Evolutionary conservation across 2,888 invertebrate species (phyloP).

Genomic region (Conus canariensis): DNA sequence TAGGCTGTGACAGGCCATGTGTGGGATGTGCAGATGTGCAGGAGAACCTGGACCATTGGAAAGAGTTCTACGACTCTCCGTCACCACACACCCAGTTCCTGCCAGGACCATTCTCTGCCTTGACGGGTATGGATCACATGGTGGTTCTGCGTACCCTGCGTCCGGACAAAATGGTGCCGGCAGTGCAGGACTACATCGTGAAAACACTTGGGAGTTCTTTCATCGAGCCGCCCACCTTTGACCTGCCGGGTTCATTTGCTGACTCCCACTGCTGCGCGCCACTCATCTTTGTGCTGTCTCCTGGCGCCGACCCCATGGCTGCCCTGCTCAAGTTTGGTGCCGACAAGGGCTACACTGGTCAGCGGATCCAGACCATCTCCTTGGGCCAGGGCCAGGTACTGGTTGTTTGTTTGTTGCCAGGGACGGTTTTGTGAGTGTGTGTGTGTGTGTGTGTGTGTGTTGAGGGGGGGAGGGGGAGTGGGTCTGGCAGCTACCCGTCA

Average conservation of each 20-base stretch:
- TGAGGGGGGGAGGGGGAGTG: neutral
- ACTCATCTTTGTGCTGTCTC: conserved; percentile 79
- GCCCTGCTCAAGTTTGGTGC: conserved; percentile 79
- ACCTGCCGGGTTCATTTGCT: conserved; percentile 79
- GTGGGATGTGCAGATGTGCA: conserved; percentile 63
- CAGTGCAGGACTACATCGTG: conserved; percentile 81
- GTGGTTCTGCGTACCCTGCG: conserved; percentile 88
- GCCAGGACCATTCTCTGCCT: conserved; percentile 85
- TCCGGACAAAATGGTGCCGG: conserved; percentile 93
- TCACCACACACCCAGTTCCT: conserved; percentile 86
- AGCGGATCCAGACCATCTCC: conserved; percentile 79
- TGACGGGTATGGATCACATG: conserved; percentile 83
- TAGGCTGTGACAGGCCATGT: no score
- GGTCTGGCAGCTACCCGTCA: no score
- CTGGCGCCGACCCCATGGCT: conserved; percentile 80
- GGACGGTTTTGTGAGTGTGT: neutral
- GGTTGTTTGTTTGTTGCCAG: no score
- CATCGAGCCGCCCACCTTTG: conserved; percentile 80
- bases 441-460: neutral
- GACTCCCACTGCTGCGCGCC: conserved; percentile 80
- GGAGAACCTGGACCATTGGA: conserved; percentile 84
- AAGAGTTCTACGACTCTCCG: conserved; percentile 87
- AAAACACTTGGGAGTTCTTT: conserved; percentile 78
- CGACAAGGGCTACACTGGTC: conserved; percentile 82
- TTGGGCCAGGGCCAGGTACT: conserved; percentile 82